Evolutionary conservation across 2,888 invertebrate species (phyloP).

Genomic region (Pyrochroa serraticornis): DNA sequence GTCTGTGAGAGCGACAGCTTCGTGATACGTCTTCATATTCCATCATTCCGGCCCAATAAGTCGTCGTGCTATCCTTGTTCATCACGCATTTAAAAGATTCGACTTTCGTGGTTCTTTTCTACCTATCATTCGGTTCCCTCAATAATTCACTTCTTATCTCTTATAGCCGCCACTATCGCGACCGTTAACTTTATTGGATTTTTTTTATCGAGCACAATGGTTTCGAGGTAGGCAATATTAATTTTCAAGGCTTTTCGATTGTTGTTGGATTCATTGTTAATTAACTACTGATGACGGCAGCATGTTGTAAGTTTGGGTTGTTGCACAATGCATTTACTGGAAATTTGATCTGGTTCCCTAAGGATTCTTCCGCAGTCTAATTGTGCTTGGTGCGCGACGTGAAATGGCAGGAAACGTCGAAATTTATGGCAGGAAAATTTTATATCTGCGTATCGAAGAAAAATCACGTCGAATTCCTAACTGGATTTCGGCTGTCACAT

Average conservation of each 20-base stretch:
- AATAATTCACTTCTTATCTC: slow-evolving; percentile 21
- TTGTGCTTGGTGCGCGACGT: neutral
- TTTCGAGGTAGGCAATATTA: slow-evolving; percentile 2
- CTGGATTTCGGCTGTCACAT: slow-evolving; percentile 42
- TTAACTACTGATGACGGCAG: neutral
- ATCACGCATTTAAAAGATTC: neutral
- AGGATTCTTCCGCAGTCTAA: neutral
- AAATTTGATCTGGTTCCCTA: no score
- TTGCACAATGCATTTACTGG: no score
- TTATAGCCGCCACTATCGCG: slow-evolving; percentile 5
- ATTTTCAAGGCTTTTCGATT: slow-evolving; percentile 3
- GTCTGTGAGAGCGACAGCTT: slow-evolving; percentile 25
- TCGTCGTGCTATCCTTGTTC: slow-evolving; percentile 12
- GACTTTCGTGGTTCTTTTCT: slow-evolving; percentile 13
- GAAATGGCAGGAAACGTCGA: slow-evolving; percentile 15
- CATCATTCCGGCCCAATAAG: slow-evolving; percentile 27
- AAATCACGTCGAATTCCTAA: slow-evolving; percentile 41
- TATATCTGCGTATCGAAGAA: slow-evolving; percentile 36
- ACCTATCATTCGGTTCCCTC: slow-evolving; percentile 7
- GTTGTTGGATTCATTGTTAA: slow-evolving; percentile 1
- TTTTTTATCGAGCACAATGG: slow-evolving; percentile 14
- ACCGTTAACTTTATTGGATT: neutral
- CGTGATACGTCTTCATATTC: slow-evolving; percentile 29
- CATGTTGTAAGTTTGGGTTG: no score
- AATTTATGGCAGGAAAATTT: slow-evolving; percentile 30